Conservation (phyloP, 2,888 invertebrate species). For the Hirtodrosophila cameraria region DNA sequence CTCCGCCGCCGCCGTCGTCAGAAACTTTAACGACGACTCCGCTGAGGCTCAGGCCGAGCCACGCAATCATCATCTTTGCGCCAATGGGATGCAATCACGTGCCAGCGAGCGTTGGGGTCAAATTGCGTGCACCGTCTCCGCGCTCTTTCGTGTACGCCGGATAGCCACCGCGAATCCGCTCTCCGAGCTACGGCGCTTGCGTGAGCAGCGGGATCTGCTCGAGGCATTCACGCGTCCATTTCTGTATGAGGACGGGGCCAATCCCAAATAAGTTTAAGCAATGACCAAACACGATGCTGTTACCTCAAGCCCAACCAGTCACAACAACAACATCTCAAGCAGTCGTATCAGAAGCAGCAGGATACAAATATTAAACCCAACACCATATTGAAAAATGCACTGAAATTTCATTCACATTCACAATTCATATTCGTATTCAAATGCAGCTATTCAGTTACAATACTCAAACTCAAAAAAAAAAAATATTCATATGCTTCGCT, state of each 20-base stretch:
- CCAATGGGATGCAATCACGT: conserved; percentile 27
- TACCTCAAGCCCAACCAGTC: neutral
- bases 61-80: conserved; percentile 2
- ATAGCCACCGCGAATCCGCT: conserved; percentile 33
- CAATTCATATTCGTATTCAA: conserved; percentile 27
- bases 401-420: conserved; percentile 11
- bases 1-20: neutral
- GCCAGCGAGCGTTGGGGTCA: conserved; percentile 64
- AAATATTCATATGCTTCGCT: conserved; percentile 8
- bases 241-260: conserved; percentile 33
- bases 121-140: conserved; percentile 55
- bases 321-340: neutral
- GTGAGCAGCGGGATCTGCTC: conserved; percentile 67
- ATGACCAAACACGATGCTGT: conserved; percentile 2
- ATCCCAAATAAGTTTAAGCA: neutral
- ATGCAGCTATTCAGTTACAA: conserved; percentile 33
- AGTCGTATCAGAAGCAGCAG: too few species aligned
- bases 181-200: conserved; percentile 47
- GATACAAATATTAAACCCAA: neutral
- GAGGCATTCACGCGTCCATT: conserved; percentile 65
- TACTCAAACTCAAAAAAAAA: conserved; percentile 13
- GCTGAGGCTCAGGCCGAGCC: neutral
- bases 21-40: too few species aligned
- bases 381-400: conserved; percentile 1
- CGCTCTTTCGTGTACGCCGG: conserved; percentile 63